Evolutionary conservation across 1,140 invertebrate species (phyloP), one percentile per base, ranked within the genome.

Genomic region (Microvelia longipes): DNA sequence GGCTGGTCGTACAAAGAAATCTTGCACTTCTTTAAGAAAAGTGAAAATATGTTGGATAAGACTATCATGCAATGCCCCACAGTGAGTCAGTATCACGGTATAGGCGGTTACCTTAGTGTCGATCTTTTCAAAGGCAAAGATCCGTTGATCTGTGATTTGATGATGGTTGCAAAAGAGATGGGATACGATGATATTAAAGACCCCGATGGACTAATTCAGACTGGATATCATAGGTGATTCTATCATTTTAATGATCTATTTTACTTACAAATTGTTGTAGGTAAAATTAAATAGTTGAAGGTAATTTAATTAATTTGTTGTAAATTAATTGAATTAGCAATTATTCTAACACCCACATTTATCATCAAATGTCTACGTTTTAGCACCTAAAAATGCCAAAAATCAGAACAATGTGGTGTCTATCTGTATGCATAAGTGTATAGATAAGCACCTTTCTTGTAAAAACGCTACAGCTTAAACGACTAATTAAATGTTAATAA

Each of bases 1-100:
- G 83, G 84, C 0, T 89, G 87, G 88, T 82, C 81, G 25, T 89
- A 85, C 75, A 79, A 84, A 11, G 80, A 85, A 24, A 80, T 86
- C 1, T 74, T 85, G 1, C 81, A 81, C 0, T 86, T 84, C 73
- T 87, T 87, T 71, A 78, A 80, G n/a, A 85, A 83, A 73, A 82
- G 82, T 0, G 83, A 85, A 74, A 75, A 82, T 65, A 81, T 80
- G 66, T 70, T 66, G 61, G 68, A 72, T 29, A 60, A 64, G 2
- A 28, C 66, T 29, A 62, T 73, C 14, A 68, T 68, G 62, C 29
- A 66, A 19, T 74, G 76, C 63, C 68, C 67, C 61, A 74, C 74
- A 24, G 13, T 70, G 19, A 68, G 25, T 15, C 69, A 81, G 5
- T 84, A 83, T 68, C 87, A 88, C 72, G 78, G 78, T 0, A 78